Evolutionary conservation across 2,888 invertebrate species (phyloP).

Genomic region (Orchesellides sinensis): DNA sequence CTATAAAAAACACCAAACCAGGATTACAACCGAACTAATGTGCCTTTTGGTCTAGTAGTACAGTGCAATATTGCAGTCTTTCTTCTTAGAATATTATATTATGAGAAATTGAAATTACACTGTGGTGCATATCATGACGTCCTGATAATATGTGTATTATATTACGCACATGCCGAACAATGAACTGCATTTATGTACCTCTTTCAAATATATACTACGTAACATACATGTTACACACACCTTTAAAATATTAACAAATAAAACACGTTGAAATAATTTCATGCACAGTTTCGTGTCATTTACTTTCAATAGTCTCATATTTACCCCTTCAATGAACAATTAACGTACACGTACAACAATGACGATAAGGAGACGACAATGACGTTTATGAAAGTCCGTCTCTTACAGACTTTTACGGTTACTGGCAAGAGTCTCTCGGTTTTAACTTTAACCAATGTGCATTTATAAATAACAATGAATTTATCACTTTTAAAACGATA

Average conservation of each 20-base stretch:
- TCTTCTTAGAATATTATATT: conserved; percentile 25
- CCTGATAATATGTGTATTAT: neutral
- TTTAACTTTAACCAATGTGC: too few relatives aligned
- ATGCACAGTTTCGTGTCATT: neutral
- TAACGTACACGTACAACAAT: too few relatives aligned
- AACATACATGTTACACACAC: neutral
- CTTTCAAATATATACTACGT: neutral
- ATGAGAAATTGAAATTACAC: too few relatives aligned
- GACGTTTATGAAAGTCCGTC: too few relatives aligned
- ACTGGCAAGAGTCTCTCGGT: too few relatives aligned
- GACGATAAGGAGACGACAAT: too few relatives aligned
- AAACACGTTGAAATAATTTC: neutral
- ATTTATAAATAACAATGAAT: too few relatives aligned
- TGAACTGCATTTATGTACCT: conserved; percentile 14
- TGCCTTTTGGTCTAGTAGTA: neutral
- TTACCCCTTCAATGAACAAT: too few relatives aligned
- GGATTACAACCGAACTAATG: neutral
- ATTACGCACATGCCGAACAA: conserved; percentile 24
- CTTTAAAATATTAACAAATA: neutral
- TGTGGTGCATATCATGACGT: conserved; percentile 3
- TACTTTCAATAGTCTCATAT: neutral
- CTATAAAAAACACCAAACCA: neutral
- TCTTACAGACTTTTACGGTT: too few relatives aligned
- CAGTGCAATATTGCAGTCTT: too few relatives aligned
- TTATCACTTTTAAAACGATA: too few relatives aligned